Evolutionary conservation across 2,888 invertebrate genomes (phyloP).

Genomic region (Allolobophora icterica): DNA sequence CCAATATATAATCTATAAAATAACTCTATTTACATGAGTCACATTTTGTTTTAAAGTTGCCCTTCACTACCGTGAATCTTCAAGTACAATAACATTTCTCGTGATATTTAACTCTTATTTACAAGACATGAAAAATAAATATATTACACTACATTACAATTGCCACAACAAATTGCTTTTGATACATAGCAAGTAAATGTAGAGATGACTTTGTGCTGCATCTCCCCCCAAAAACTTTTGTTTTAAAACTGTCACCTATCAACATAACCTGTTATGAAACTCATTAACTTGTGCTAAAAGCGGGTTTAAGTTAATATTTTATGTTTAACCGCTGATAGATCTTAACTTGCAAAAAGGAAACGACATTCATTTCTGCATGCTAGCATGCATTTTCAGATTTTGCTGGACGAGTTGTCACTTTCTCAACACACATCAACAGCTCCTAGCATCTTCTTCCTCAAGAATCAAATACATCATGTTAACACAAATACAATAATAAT

Average conservation of each 20-base stretch:
- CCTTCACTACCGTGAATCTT: background rate
- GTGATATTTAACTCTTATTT: conserved; percentile 1
- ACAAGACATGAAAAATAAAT: conserved; percentile 7
- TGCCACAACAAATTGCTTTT: background rate
- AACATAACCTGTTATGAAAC: background rate
- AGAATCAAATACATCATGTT: background rate
- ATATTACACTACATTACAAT: background rate
- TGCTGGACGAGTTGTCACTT: background rate
- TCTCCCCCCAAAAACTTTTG: background rate
- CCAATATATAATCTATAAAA: background rate
- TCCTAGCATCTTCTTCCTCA: background rate
- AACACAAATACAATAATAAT: background rate
- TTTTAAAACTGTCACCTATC: background rate
- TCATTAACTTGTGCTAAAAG: background rate
- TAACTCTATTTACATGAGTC: background rate
- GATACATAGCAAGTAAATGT: background rate
- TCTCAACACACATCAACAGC: background rate
- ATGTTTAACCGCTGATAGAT: background rate
- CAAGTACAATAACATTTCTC: background rate
- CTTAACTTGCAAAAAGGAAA: background rate
- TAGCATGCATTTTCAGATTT: background rate
- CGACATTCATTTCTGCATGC: background rate
- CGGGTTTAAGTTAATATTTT: background rate
- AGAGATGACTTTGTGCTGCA: background rate
- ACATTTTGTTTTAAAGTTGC: background rate